These are phyloP conservation scores for Barnardius zonarius DNA, from an alignment of 2,113 vertebrate species.

Conservation along the genomic window DNA sequence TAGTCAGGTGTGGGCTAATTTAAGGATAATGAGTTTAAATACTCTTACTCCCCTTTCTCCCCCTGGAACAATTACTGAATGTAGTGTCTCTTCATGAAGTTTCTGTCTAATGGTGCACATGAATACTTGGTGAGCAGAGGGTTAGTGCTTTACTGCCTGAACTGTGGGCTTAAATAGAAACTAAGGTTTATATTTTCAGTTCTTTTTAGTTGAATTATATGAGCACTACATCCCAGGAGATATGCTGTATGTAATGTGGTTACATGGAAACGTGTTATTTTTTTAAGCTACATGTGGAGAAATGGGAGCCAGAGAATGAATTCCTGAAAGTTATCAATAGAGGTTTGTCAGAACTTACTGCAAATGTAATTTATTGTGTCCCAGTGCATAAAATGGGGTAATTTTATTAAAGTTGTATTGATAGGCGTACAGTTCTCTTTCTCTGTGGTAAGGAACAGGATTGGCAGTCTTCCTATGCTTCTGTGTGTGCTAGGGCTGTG, in stretches of 20 bases:
- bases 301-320: background rate
- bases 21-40: background rate
- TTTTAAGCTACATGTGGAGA: background rate
- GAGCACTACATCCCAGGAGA: background rate
- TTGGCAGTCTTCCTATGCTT: background rate
- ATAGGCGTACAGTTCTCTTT: no score
- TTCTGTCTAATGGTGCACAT: background rate
- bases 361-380: background rate
- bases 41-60: accelerated
- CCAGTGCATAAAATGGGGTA: background rate
- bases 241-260: background rate
- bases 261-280: background rate
- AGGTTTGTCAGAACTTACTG: background rate
- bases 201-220: background rate
- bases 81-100: background rate
- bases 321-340: background rate
- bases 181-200: background rate
- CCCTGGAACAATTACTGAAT: background rate
- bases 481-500: background rate
- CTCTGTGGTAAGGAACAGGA: background rate
- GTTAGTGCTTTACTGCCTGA: background rate
- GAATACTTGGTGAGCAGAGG: background rate
- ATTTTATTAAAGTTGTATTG: background rate
- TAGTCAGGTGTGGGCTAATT: background rate
- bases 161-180: background rate